Conservation (phyloP, 2,797 vertebrate genomes). For the Dermochelys coriacea region DNA sequence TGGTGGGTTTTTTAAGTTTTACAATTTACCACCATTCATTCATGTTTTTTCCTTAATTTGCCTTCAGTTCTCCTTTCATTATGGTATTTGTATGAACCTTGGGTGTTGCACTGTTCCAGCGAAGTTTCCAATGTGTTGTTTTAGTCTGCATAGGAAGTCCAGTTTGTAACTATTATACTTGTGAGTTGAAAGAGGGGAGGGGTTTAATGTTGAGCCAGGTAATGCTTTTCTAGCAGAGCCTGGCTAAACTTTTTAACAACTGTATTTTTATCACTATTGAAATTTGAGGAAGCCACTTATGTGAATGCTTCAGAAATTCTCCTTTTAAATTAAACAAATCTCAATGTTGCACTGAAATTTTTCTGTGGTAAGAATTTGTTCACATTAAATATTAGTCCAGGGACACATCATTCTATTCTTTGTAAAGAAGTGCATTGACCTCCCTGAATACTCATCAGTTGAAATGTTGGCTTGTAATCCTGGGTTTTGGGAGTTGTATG, state of each 20-base stretch:
- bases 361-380: neutral
- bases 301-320: fast-evolving
- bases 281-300: neutral
- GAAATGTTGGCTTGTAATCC: slow-evolving; percentile 8
- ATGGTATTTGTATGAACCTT: neutral
- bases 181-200: neutral
- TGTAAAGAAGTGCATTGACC: neutral
- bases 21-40: slow-evolving; percentile 2
- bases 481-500: neutral
- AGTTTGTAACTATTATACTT: neutral
- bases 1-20: slow-evolving; percentile 5
- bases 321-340: neutral
- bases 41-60: neutral
- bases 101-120: neutral
- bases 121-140: slow-evolving; percentile 53
- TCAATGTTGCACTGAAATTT: neutral
- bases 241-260: neutral
- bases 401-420: neutral
- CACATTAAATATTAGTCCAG: neutral
- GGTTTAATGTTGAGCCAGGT: neutral
- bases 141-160: slow-evolving; percentile 17
- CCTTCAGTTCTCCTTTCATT: neutral
- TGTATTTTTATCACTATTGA: neutral
- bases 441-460: neutral
- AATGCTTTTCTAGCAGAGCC: neutral